Percentiles rank a stretch among this genome's conserved stretches.
These are phyloP conservation scores for Cotesia glomerata DNA, from an alignment of 1,140 invertebrate species.

Conservation along the genomic window DNA sequence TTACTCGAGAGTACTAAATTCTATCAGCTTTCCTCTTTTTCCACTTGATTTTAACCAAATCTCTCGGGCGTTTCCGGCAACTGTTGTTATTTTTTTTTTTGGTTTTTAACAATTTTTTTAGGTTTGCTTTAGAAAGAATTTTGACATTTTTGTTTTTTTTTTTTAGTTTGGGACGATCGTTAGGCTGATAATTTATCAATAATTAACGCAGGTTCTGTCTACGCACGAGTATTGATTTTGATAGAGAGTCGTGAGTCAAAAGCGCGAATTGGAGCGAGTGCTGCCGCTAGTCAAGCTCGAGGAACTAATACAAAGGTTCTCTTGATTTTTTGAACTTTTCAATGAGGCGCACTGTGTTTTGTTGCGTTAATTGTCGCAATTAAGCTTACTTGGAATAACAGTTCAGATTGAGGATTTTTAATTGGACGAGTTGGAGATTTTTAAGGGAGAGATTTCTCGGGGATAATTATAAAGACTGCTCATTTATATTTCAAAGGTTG, in stretches of 20 bases:
- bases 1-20: slow-evolving; percentile 51
- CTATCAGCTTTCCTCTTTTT: slow-evolving; percentile 27
- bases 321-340: slow-evolving; percentile 5
- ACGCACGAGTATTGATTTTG: slow-evolving; percentile 62
- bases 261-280: slow-evolving; percentile 24
- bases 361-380: no score
- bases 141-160: neutral
- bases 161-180: neutral
- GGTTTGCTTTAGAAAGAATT: neutral
- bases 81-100: neutral
- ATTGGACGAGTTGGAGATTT: no score
- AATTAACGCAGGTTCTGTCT: slow-evolving; percentile 10
- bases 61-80: slow-evolving; percentile 13
- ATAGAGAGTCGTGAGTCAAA: slow-evolving; percentile 15
- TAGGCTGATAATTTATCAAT: neutral
- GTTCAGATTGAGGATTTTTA: neutral
- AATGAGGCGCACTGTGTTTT: neutral
- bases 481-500: no score
- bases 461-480: no score
- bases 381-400: no score
- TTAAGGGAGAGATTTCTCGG: no score
- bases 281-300: slow-evolving; percentile 40
- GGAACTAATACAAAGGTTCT: slow-evolving; percentile 50
- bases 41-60: slow-evolving; percentile 3
- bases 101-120: no score